phyloP scores from a whole-genome alignment of 2,113 vertebrate genomes.

The Hyla sarda region DNA sequence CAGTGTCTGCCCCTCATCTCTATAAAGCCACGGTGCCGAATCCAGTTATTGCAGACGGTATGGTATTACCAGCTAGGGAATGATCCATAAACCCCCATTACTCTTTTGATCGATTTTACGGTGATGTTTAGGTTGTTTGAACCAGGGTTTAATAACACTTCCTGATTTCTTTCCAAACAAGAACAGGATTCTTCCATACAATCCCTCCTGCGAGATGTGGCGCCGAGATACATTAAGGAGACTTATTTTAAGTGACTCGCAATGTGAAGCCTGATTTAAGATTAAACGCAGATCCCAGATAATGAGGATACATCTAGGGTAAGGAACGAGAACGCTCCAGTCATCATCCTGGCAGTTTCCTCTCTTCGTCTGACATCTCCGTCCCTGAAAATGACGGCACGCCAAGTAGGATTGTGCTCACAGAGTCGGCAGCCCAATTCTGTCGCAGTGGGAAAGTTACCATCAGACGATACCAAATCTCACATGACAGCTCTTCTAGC shows the following conservation, averaged over 20 bases:
- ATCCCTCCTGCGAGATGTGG: neutral
- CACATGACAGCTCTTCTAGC: constrained; percentile 55
- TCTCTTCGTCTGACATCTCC: constrained; percentile 44
- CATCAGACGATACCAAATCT: constrained; percentile 52
- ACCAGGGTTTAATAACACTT: neutral
- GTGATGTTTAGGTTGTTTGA: neutral
- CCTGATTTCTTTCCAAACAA: constrained; percentile 12
- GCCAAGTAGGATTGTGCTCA: constrained; percentile 57
- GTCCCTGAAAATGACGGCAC: constrained; percentile 54
- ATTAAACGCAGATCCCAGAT: constrained; percentile 58
- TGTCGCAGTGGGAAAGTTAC: constrained; percentile 55
- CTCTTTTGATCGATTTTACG: too few relatives aligned
- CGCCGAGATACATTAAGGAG: constrained; percentile 39
- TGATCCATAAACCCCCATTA: neutral
- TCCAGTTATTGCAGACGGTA: too few relatives aligned
- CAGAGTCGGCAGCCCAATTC: constrained; percentile 60
- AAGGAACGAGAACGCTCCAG: constrained; percentile 44
- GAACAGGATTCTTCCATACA: constrained; percentile 23
- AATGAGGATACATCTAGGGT: constrained; percentile 55
- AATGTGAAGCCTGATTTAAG: constrained; percentile 48
- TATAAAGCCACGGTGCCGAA: too few relatives aligned
- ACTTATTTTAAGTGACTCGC: constrained; percentile 51
- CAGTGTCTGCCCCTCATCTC: too few relatives aligned
- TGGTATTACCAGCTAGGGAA: too few relatives aligned
- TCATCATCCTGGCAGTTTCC: constrained; percentile 40